phyloP scores from a whole-genome alignment of 2,797 vertebrate genomes.

The Lycodopsis pacificus region DNA sequence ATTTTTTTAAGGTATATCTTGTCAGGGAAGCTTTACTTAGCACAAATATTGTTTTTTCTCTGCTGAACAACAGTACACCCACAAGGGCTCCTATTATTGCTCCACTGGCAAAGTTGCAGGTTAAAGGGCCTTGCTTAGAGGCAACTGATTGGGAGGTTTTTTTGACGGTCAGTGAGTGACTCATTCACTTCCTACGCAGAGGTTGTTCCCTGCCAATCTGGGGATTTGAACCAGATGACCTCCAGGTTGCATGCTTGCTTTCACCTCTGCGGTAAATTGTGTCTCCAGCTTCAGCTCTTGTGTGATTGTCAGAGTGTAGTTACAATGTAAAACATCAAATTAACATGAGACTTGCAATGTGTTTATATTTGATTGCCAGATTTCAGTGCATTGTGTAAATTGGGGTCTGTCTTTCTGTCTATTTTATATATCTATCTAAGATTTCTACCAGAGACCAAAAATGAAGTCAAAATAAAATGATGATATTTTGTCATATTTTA shows the following conservation, averaged over 20 bases:
- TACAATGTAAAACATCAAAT: conserved; percentile 31
- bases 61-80: conserved; percentile 14
- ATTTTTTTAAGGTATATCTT: conserved; percentile 27
- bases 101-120: conserved; percentile 30
- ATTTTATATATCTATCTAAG: too few relatives aligned
- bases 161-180: conserved; percentile 42
- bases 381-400: neutral
- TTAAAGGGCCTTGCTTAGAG: conserved; percentile 48
- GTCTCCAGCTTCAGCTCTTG: conserved; percentile 11
- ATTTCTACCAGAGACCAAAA: neutral
- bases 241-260: conserved; percentile 9
- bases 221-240: conserved; percentile 54
- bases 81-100: conserved; percentile 23
- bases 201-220: conserved; percentile 31
- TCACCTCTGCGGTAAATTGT: conserved; percentile 33
- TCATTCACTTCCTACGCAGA: conserved; percentile 40
- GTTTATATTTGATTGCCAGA: neutral
- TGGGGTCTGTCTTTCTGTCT: too few relatives aligned
- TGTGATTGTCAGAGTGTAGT: conserved; percentile 26
- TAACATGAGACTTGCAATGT: neutral
- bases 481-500: neutral
- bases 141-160: conserved; percentile 36
- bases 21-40: conserved; percentile 11
- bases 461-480: neutral
- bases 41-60: neutral